phyloP scores from a whole-genome alignment of 2,113 vertebrate species.

The Eulemur macaco region DNA sequence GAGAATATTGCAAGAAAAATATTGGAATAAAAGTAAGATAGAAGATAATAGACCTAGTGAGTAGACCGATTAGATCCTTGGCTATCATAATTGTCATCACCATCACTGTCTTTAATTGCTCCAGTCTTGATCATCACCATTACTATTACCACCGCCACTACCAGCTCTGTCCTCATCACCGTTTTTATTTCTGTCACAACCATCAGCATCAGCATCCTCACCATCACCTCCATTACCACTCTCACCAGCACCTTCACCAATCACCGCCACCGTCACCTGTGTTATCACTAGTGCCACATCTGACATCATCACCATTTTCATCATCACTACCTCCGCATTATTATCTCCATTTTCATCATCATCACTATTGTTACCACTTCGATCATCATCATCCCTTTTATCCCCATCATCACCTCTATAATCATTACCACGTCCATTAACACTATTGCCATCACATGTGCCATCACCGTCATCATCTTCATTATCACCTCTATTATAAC shows the following conservation, averaged over 20 bases:
- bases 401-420: not conserved
- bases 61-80: not conserved
- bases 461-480: not conserved
- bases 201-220: not conserved
- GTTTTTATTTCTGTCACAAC: not conserved
- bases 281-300: not conserved
- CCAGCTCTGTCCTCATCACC: not conserved
- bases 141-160: not conserved
- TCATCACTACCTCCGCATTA: not conserved
- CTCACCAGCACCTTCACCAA: not conserved
- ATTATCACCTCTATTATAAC: not conserved
- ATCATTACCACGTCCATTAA: slow-evolving; percentile 1
- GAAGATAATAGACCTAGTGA: not conserved
- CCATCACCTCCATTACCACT: not conserved
- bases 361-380: not conserved
- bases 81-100: not conserved
- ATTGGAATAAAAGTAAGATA: not conserved
- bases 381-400: not conserved
- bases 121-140: not conserved
- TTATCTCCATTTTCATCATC: not conserved
- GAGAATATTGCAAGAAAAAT: not conserved
- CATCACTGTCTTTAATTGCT: not conserved
- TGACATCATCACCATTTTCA: not conserved
- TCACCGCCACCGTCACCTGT: not conserved
- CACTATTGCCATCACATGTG: not conserved